phyloP scores from a whole-genome alignment of 2,113 vertebrate species.

The Gobius niger region DNA sequence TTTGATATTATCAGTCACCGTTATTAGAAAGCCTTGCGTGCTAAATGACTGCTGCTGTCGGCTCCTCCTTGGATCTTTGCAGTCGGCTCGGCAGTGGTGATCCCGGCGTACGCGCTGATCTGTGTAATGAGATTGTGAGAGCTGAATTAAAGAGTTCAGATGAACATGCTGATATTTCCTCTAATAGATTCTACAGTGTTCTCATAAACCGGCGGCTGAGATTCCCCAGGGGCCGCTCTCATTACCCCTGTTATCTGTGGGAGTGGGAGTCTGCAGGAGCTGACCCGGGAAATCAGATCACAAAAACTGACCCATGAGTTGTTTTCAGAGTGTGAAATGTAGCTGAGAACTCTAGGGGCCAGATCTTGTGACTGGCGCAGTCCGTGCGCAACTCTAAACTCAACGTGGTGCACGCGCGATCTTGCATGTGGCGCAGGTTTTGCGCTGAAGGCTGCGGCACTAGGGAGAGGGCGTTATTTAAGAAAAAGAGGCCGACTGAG shows the following conservation, averaged over 20 bases:
- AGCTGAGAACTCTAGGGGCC: too few species aligned
- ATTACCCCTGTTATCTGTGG: conserved; percentile 37
- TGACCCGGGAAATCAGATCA: neutral
- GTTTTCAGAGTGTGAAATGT: too few species aligned
- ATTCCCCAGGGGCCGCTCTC: conserved; percentile 20
- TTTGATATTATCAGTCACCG: too few species aligned
- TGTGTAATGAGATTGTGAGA: conserved; percentile 20
- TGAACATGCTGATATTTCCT: conserved; percentile 23
- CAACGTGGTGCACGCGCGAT: too few species aligned
- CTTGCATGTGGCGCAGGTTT: too few species aligned
- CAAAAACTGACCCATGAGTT: neutral
- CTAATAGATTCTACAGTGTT: conserved; percentile 18
- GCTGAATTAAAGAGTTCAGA: conserved; percentile 11
- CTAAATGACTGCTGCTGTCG: neutral
- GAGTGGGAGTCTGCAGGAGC: conserved; percentile 16
- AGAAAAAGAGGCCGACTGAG: too few species aligned
- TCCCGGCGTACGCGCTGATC: neutral
- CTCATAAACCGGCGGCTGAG: conserved; percentile 12
- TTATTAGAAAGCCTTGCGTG: too few species aligned
- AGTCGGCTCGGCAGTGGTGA: too few species aligned
- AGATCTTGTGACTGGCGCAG: too few species aligned
- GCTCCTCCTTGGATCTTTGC: neutral
- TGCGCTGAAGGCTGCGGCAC: too few species aligned
- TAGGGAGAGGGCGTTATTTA: too few species aligned
- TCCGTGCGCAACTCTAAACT: too few species aligned